These are phyloP conservation scores for Orcinus orca DNA, from an alignment of 2,113 vertebrate genomes.

Conservation along the genomic window DNA sequence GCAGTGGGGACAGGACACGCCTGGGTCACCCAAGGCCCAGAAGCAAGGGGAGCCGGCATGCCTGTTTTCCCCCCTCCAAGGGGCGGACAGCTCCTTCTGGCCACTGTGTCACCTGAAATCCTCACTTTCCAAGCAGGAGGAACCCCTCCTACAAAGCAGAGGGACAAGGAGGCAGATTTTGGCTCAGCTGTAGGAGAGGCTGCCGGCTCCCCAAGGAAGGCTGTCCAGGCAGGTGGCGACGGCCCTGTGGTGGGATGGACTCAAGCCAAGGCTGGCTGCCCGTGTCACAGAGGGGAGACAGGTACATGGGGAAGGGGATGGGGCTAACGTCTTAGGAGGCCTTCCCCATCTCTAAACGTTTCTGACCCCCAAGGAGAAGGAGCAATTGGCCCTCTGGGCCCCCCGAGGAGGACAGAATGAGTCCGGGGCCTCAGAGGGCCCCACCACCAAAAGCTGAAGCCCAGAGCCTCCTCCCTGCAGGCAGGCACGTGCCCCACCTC, in stretches of 20 bases:
- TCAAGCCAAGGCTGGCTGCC: neutral
- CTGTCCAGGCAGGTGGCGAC: neutral
- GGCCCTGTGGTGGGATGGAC: rapidly evolving
- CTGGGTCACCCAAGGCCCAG: neutral
- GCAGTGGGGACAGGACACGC: rapidly evolving
- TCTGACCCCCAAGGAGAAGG: neutral
- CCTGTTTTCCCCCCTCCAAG: neutral
- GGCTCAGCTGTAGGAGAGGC: neutral
- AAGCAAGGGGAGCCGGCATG: no score
- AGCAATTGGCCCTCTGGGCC: neutral
- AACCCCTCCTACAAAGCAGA: neutral
- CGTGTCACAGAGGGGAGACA: rapidly evolving
- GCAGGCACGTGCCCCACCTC: neutral
- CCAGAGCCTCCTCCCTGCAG: neutral
- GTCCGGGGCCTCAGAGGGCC: neutral
- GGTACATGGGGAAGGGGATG: rapidly evolving
- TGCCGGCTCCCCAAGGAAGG: neutral
- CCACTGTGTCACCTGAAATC: neutral
- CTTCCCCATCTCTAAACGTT: neutral
- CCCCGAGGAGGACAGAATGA: neutral
- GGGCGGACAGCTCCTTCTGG: neutral
- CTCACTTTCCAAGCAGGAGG: neutral
- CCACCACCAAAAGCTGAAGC: neutral
- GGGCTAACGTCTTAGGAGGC: neutral
- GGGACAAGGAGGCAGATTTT: neutral